Base-by-base conservation (phyloP, 2,797 vertebrate species). In the Neosalanx taihuensis region DNA sequence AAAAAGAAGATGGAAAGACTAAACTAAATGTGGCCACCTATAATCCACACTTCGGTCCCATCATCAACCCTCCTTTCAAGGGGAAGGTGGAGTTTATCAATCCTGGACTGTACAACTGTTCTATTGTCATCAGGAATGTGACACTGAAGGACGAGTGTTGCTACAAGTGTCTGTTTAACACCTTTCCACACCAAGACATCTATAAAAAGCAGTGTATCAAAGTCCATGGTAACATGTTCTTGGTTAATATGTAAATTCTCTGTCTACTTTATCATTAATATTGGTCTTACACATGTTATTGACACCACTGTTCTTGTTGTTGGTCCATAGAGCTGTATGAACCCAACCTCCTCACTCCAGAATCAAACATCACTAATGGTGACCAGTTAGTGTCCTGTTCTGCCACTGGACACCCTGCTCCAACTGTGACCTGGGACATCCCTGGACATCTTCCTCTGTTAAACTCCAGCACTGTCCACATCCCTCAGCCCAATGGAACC, bases 351-450 rank as follows among this genome's bases (percentile, higher is more conserved):
- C 23, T 26, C 18, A 13, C 71, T 5, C 49, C 23, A 29, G 12
- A 58, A 53, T 18, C 58, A 33, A 53, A 33, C 65, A 82, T 81
- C 0, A 93, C 93, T 17, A 87, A 88, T 1, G 75, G 64, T 0
- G 93, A 84, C 56, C 91, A 90, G 0, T 49, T 72, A 65, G 81
- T 93, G 4, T 83, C 78, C 63, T 94, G 93, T 83, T 84, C 87
- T 3, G 90, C 88, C 5, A 92, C 87, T 0, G 93, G 92, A 0
- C 92, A 88, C 85, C 90, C 92, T 7, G 70, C 84, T 6, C 92
- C 92, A 0, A 63, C 61, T 51, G 72, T 94, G 9, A 1, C n/a
- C 1, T 93, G 90, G 92, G 33, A 12, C 4, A 1, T 33, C 37
- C n/a, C 26, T 0, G 17, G 30, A 63, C 12, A 51, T 26, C 23